Percentiles rank a stretch among this genome's conserved stretches.
Evolutionary conservation across 1,140 invertebrate genomes (phyloP).

Genomic region (Colletes gigas): DNA sequence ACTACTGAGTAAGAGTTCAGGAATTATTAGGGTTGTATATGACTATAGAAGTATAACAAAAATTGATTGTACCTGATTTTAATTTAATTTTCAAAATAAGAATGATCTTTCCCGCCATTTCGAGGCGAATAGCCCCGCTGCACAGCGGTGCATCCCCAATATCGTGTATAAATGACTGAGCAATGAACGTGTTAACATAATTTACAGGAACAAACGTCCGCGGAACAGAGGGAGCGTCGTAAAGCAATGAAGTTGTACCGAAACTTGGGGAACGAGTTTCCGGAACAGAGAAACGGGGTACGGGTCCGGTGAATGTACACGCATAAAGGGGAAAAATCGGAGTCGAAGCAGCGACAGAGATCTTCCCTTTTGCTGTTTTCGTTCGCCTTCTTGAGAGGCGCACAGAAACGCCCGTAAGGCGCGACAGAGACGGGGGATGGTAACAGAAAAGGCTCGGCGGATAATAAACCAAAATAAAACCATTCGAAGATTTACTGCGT

Average conservation of each 20-base stretch:
- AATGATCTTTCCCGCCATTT: too few species aligned
- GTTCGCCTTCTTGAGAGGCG: constrained; percentile 15
- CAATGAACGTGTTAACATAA: neutral
- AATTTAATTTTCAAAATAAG: too few species aligned
- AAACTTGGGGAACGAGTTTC: neutral
- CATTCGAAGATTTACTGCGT: constrained; percentile 14
- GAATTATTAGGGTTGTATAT: too few species aligned
- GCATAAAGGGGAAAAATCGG: constrained; percentile 10
- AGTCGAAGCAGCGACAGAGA: neutral
- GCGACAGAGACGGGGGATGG: fast-evolving
- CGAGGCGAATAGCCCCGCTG: too few species aligned
- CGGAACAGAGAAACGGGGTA: neutral
- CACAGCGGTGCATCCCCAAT: too few species aligned
- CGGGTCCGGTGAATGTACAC: neutral
- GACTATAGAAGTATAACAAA: too few species aligned
- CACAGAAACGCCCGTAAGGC: too few species aligned
- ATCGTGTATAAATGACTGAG: too few species aligned
- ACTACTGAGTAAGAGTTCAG: too few species aligned
- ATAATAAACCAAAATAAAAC: constrained; percentile 49
- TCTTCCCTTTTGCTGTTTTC: neutral
- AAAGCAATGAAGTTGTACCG: constrained; percentile 28
- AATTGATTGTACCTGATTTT: too few species aligned
- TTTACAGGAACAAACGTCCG: too few species aligned
- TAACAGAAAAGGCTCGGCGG: neutral
- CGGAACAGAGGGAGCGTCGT: neutral